Evolutionary conservation across 2,113 vertebrate genomes (phyloP).

Genomic region (Thunnus maccoyii): DNA sequence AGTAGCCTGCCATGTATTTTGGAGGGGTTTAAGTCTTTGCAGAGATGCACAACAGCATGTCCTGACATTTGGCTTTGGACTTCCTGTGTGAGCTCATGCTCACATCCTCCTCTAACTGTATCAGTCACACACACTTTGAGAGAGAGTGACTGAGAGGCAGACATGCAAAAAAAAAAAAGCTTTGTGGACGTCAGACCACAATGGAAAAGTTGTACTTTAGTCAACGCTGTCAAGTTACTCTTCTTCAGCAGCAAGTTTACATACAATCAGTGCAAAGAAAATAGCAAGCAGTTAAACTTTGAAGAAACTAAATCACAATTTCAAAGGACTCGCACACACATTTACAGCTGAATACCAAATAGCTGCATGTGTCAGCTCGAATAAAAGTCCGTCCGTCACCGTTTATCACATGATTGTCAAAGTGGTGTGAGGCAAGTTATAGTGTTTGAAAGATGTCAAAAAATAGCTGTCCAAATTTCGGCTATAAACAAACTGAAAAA

Average conservation of each 20-base stretch:
- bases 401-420: background rate
- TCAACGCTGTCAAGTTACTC: constrained; percentile 29
- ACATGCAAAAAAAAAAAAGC: constrained; percentile 30
- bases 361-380: background rate
- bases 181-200: constrained; percentile 28
- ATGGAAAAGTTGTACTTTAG: constrained; percentile 39
- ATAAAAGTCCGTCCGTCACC: background rate
- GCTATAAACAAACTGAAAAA: background rate
- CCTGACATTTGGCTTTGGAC: constrained; percentile 66
- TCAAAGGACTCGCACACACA: background rate
- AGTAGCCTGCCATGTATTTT: constrained; percentile 8
- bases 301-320: background rate
- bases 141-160: background rate
- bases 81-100: constrained; percentile 71
- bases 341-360: background rate
- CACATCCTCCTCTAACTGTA: constrained; percentile 46
- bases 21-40: constrained; percentile 14
- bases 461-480: background rate
- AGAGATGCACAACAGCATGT: constrained; percentile 32
- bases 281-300: background rate
- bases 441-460: background rate
- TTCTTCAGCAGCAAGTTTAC: constrained; percentile 2
- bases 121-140: constrained; percentile 18
- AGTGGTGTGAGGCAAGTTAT: background rate
- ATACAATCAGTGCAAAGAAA: background rate